Conservation (phyloP, 2,797 vertebrate genomes). For the Macropodus opercularis region DNA sequence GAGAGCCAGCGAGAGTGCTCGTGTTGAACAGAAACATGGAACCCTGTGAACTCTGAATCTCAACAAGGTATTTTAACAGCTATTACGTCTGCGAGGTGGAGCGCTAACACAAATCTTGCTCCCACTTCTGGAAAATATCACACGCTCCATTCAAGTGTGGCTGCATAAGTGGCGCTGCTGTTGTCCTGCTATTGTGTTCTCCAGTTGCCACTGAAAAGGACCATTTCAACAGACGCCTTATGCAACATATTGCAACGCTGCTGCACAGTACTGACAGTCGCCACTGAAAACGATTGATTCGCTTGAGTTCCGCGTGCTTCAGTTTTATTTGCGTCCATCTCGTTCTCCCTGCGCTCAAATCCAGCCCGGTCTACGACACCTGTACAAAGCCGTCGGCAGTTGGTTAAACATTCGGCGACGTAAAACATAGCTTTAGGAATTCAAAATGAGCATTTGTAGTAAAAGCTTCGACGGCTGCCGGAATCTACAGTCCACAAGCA, state of each 20-base stretch:
- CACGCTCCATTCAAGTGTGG: constrained; percentile 47
- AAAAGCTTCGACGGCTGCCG: constrained; percentile 27
- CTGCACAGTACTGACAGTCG: constrained; percentile 36
- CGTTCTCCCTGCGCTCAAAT: too few relatives aligned
- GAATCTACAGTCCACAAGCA: constrained; percentile 61
- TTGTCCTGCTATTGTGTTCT: constrained; percentile 39
- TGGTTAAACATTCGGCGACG: too few relatives aligned
- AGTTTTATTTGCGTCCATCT: too few relatives aligned
- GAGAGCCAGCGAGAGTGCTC: constrained; percentile 36
- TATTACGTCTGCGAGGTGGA: constrained; percentile 38
- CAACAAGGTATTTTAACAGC: constrained; percentile 49
- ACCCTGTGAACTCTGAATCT: constrained; percentile 48
- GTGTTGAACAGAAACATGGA: constrained; percentile 26
- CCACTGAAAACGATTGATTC: constrained; percentile 30
- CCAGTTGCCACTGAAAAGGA: constrained; percentile 29
- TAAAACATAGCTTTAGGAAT: constrained; percentile 58
- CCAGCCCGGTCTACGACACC: too few relatives aligned
- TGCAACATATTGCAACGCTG: constrained; percentile 34
- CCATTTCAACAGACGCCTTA: constrained; percentile 43
- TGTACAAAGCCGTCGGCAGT: too few relatives aligned
- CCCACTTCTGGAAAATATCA: constrained; percentile 58
- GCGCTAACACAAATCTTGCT: constrained; percentile 50
- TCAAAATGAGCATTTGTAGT: constrained; percentile 17
- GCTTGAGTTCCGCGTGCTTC: too few relatives aligned
- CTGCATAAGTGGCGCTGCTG: constrained; percentile 43